Base-by-base conservation (phyloP, 2,797 vertebrate species). In the Gallirallus australis region DNA sequence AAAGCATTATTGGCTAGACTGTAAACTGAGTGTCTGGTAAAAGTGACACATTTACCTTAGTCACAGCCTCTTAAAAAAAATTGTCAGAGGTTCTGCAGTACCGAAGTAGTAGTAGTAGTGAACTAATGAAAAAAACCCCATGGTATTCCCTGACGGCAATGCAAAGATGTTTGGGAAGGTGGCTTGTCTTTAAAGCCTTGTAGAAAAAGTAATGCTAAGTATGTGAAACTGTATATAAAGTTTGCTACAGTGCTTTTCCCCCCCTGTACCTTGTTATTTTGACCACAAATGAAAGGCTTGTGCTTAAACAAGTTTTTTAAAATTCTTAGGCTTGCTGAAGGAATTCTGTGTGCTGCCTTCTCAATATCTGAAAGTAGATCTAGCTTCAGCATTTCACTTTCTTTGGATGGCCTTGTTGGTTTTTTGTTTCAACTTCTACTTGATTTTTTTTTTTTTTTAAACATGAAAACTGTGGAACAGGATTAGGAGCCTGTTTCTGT, bases 191-290 rank as follows among this genome's bases (percentile, higher is more conserved):
- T 64, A 19, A 87, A 83, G 30, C 16, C 23, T 39, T 13, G 13
- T 24, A 64, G 7, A 35, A 56, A 42, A 91, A 65, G 7, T 33
- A 20, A 45, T 14, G 31, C 63, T 86, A 48, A 89, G 33, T 21
- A 14, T n/a, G n/a, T 30, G 47, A 86, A 71, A 28, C 16, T n/a
- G 20, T 50, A 19, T 52, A 28, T 77, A 9, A 42, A 53, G 54
- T n/a, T 52, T 64, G 39, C 5, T 47, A 2, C 6, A 12, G 8
- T 42, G 3, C 2, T 12, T 24, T 78, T 53, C 5, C 1, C 1
- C 4, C 3, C 35, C 7, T 8, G 3, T 73, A 28, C 15, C 7
- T 48, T 64, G 18, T 59, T 80, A 33, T 75, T 86, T 88, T 94
- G 56, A 37, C 42, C 18, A 31, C 11, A 52, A 56, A 16, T 60